A percentile compares a stretch with the other conserved stretches of the same genome.
These are phyloP conservation scores for Phoronis australis DNA, from an alignment of 2,888 invertebrate species.

Conservation along the genomic window DNA sequence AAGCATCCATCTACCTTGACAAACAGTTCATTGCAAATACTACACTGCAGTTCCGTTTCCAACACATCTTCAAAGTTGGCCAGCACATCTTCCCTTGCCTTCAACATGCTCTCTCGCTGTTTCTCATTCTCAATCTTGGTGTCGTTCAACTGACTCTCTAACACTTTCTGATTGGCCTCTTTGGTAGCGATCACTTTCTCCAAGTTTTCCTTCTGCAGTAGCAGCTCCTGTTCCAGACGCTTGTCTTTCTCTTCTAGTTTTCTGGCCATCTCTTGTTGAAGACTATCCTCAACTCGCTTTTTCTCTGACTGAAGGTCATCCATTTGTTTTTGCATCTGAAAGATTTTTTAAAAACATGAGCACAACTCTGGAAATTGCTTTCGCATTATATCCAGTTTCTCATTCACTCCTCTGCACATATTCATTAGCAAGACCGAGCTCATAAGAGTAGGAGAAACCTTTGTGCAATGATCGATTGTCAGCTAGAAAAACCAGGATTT, in stretches of 20 bases:
- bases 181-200: slow-evolving; percentile 33
- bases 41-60: slow-evolving; percentile 65
- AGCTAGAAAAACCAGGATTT: no score
- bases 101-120: slow-evolving; percentile 28
- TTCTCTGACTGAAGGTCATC: slow-evolving; percentile 22
- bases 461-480: no score
- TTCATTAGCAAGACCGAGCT: no score
- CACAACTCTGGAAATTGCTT: slow-evolving; percentile 4
- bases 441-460: no score
- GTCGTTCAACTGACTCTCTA: slow-evolving; percentile 36
- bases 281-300: slow-evolving; percentile 34
- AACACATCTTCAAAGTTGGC: slow-evolving; percentile 42
- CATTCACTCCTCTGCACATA: slow-evolving; percentile 15
- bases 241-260: slow-evolving; percentile 34
- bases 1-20: slow-evolving; percentile 53
- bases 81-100: slow-evolving; percentile 34
- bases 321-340: slow-evolving; percentile 23
- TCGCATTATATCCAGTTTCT: no score
- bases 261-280: slow-evolving; percentile 55
- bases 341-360: slow-evolving; percentile 16
- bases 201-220: slow-evolving; percentile 8
- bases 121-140: slow-evolving; percentile 32
- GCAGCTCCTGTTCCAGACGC: slow-evolving; percentile 23
- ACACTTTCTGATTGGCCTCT: slow-evolving; percentile 35
- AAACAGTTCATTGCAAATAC: slow-evolving; percentile 71